These are phyloP conservation scores for Graphium colonna DNA, from an alignment of 2,888 invertebrate species.

Conservation along the genomic window DNA sequence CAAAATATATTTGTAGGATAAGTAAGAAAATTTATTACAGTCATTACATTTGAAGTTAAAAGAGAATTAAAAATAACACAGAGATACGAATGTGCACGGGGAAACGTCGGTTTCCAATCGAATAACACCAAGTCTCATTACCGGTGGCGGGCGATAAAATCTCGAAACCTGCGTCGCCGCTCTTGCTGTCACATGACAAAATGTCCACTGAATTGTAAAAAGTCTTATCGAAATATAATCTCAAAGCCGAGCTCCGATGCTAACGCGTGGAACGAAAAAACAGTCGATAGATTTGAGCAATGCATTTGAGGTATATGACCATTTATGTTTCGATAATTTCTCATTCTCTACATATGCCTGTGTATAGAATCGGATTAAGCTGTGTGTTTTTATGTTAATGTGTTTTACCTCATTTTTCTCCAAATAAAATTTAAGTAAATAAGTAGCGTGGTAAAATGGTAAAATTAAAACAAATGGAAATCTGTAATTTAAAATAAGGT, in stretches of 20 bases:
- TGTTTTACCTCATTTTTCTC: no score
- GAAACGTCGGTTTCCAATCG: constrained; percentile 47
- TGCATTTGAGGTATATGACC: not conserved
- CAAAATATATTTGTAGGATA: no score
- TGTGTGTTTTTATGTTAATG: no score
- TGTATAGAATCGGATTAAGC: no score
- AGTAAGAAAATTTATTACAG: no score
- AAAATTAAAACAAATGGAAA: no score
- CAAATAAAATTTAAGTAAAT: no score
- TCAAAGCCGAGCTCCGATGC: constrained; percentile 20
- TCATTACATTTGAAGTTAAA: no score
- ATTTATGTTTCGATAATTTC: no score
- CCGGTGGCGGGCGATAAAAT: constrained; percentile 60
- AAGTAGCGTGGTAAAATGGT: no score
- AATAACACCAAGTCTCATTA: constrained; percentile 67
- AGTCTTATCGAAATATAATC: constrained; percentile 32
- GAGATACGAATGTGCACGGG: constrained; percentile 3
- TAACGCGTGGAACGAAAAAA: constrained; percentile 13
- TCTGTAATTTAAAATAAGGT: no score
- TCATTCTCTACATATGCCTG: no score
- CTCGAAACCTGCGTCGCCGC: constrained; percentile 47
- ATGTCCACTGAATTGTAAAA: constrained; percentile 42
- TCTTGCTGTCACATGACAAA: constrained; percentile 45
- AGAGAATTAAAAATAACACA: constrained; percentile 39
- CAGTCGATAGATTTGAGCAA: constrained; percentile 4